These are phyloP conservation scores for Thaumetopoea pityocampa DNA, from an alignment of 1,140 invertebrate species.

Conservation along the genomic window DNA sequence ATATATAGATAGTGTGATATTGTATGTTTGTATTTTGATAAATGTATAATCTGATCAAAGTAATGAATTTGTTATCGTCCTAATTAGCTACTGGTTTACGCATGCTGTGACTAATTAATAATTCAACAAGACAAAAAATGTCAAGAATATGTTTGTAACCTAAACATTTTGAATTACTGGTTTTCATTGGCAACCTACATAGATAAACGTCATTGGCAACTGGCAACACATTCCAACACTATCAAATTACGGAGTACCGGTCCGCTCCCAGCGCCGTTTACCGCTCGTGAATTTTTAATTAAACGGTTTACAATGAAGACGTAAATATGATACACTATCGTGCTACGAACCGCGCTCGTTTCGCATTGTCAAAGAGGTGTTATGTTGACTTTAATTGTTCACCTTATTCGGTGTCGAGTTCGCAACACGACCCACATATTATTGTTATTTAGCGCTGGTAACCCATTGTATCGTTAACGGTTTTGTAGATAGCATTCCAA, in stretches of 20 bases:
- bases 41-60: slow-evolving; percentile 4
- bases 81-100: slow-evolving; percentile 1
- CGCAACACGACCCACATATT: slow-evolving; percentile 45
- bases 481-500: slow-evolving; percentile 31
- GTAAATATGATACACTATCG: slow-evolving; percentile 23
- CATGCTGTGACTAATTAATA: background rate
- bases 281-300: slow-evolving; percentile 26
- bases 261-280: slow-evolving; percentile 15
- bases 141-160: slow-evolving; percentile 10
- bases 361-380: slow-evolving; percentile 25
- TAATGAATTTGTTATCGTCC: slow-evolving; percentile 2
- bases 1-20: background rate
- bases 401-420: slow-evolving; percentile 44
- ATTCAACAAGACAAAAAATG: slow-evolving; percentile 3
- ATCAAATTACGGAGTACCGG: slow-evolving; percentile 35
- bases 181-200: slow-evolving; percentile 38
- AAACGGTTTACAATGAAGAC: slow-evolving; percentile 27
- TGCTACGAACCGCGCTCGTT: slow-evolving; percentile 22
- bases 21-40: slow-evolving; percentile 1
- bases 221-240: slow-evolving; percentile 31
- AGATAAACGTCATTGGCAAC: slow-evolving; percentile 32
- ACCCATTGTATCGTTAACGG: slow-evolving; percentile 51
- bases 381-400: slow-evolving; percentile 45
- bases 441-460: slow-evolving; percentile 37
- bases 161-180: slow-evolving; percentile 34